These are phyloP conservation scores for Galerucella calmariensis DNA, from an alignment of 2,888 invertebrate genomes.

Conservation along the genomic window DNA sequence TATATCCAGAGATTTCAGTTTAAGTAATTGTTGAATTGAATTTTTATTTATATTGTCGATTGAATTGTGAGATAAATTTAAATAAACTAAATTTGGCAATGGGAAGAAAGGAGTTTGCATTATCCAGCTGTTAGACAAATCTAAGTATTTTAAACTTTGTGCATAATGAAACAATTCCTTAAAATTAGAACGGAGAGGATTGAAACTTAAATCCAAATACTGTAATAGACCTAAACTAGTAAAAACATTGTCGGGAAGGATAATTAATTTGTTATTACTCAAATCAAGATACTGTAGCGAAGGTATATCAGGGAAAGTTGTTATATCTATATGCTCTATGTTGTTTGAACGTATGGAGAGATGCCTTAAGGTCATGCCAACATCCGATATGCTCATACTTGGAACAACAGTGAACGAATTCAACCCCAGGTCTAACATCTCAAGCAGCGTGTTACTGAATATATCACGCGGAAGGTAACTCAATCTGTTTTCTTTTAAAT, in stretches of 20 bases:
- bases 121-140: slow-evolving; percentile 81
- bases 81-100: slow-evolving; percentile 79
- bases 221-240: slow-evolving; percentile 82
- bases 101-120: slow-evolving; percentile 81
- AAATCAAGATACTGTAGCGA: slow-evolving; percentile 82
- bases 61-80: slow-evolving; percentile 84
- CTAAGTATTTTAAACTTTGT: slow-evolving; percentile 81
- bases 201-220: slow-evolving; percentile 82
- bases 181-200: slow-evolving; percentile 84
- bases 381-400: slow-evolving; percentile 79
- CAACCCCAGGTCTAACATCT: slow-evolving; percentile 81
- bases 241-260: slow-evolving; percentile 89
- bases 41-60: slow-evolving; percentile 77
- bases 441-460: slow-evolving; percentile 82
- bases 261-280: slow-evolving; percentile 83
- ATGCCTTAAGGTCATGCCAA: slow-evolving; percentile 81
- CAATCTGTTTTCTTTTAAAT: slow-evolving; percentile 78
- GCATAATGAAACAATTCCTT: slow-evolving; percentile 89
- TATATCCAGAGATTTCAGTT: slow-evolving; percentile 79
- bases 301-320: slow-evolving; percentile 86
- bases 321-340: slow-evolving; percentile 87
- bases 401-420: slow-evolving; percentile 86
- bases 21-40: slow-evolving; percentile 76
- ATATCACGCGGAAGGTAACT: slow-evolving; percentile 81
- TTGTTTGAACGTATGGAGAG: slow-evolving; percentile 83